These are phyloP conservation scores for Habropoda laboriosa DNA, from an alignment of 1,140 invertebrate species.

Conservation along the genomic window DNA sequence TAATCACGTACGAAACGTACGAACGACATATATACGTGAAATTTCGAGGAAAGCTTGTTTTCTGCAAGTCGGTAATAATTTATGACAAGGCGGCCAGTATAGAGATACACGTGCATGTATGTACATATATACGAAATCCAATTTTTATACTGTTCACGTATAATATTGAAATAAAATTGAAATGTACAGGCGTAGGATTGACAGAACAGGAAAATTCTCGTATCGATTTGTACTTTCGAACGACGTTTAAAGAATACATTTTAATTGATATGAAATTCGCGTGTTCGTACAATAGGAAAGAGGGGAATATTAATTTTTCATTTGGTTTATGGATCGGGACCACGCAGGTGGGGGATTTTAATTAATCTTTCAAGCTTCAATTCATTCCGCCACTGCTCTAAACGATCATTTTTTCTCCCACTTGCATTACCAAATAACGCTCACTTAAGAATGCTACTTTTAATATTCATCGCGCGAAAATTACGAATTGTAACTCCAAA, in stretches of 20 bases:
- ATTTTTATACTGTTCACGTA: neutral
- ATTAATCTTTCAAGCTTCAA: constrained; percentile 11
- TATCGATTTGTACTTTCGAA: neutral
- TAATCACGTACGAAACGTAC: too few relatives aligned
- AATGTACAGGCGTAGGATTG: neutral
- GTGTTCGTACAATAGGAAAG: neutral
- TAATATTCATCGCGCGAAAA: neutral
- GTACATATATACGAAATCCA: too few relatives aligned
- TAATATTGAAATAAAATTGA: neutral
- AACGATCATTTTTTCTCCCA: neutral
- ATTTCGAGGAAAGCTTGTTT: too few relatives aligned
- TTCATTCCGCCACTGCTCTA: neutral
- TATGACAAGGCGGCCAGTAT: too few relatives aligned
- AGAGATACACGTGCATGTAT: too few relatives aligned
- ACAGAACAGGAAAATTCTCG: neutral
- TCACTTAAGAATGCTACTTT: neutral
- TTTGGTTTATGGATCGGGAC: constrained; percentile 2
- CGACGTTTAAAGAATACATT: neutral
- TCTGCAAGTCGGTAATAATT: too few relatives aligned
- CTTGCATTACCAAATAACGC: neutral
- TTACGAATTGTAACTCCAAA: neutral
- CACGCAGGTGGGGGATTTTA: neutral
- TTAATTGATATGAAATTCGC: constrained; percentile 6
- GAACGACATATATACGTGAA: too few relatives aligned
- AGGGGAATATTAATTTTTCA: neutral